A percentile compares a stretch with the other conserved stretches of the same genome.
phyloP scores from a whole-genome alignment of 2,797 vertebrate species.

The Otolemur crassicaudatus region DNA sequence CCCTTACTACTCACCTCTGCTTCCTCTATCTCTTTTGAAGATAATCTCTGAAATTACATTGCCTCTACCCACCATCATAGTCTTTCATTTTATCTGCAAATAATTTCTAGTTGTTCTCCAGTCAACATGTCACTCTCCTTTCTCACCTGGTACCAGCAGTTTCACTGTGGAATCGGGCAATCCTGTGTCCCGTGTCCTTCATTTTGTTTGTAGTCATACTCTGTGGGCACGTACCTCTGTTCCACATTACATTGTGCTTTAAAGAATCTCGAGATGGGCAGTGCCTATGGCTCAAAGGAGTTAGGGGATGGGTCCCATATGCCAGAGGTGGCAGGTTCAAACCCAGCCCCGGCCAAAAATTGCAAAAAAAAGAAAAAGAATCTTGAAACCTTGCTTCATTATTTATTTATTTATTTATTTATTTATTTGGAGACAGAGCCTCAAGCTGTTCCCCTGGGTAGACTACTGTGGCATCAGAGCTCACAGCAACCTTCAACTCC shows the following conservation, averaged over 20 bases:
- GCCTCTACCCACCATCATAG: background rate
- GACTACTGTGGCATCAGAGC: too few relatives aligned
- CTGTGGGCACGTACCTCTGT: background rate
- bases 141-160: background rate
- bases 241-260: background rate
- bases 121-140: background rate
- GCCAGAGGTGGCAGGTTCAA: too few relatives aligned
- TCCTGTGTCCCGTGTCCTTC: slow-evolving; percentile 32
- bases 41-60: slow-evolving; percentile 56
- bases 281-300: too few relatives aligned
- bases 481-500: too few relatives aligned
- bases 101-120: slow-evolving; percentile 34
- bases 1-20: background rate
- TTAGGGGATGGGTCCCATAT: too few relatives aligned
- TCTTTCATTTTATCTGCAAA: slow-evolving; percentile 63
- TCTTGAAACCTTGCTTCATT: too few relatives aligned
- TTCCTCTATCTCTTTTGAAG: background rate
- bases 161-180: background rate
- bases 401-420: too few relatives aligned
- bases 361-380: too few relatives aligned
- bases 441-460: too few relatives aligned
- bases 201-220: background rate
- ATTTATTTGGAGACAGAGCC: too few relatives aligned
- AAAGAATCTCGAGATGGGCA: background rate
- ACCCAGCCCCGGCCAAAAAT: too few relatives aligned